Percentiles rank a stretch among this genome's conserved stretches.
These are phyloP conservation scores for Lophius piscatorius DNA, from an alignment of 2,113 vertebrate genomes.

Conservation along the genomic window DNA sequence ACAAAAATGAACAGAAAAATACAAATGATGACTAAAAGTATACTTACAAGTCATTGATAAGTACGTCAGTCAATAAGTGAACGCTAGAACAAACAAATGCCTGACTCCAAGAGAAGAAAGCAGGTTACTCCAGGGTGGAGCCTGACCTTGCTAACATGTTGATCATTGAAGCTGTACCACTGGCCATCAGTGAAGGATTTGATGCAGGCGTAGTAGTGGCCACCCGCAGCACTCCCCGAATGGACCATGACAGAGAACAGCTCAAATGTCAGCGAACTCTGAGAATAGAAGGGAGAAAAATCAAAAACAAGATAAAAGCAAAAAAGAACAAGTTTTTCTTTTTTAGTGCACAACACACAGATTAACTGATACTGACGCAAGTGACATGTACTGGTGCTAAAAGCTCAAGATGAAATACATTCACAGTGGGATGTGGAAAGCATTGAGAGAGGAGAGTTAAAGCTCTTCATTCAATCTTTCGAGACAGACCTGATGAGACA, in stretches of 20 bases:
- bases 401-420: neutral
- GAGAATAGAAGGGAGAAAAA: slow-evolving; percentile 25
- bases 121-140: neutral
- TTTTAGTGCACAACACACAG: neutral
- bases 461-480: neutral
- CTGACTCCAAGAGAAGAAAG: slow-evolving; percentile 8
- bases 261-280: slow-evolving; percentile 94
- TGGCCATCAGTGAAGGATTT: slow-evolving; percentile 97
- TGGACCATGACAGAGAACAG: slow-evolving; percentile 99
- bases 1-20: slow-evolving; percentile 3
- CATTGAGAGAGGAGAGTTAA: neutral
- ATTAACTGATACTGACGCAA: neutral
- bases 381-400: neutral
- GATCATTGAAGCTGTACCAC: slow-evolving; percentile 99
- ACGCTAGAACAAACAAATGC: no score
- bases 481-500: no score
- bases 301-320: neutral
- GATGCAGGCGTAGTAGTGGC: slow-evolving; percentile 99
- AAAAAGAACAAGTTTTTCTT: no score
- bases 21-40: neutral
- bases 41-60: neutral
- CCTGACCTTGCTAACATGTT: slow-evolving; percentile 97
- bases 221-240: slow-evolving; percentile 97
- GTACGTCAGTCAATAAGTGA: neutral
- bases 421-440: neutral